Evolutionary conservation across 2,113 vertebrate species (phyloP).

Genomic region (Neotoma lepida): DNA sequence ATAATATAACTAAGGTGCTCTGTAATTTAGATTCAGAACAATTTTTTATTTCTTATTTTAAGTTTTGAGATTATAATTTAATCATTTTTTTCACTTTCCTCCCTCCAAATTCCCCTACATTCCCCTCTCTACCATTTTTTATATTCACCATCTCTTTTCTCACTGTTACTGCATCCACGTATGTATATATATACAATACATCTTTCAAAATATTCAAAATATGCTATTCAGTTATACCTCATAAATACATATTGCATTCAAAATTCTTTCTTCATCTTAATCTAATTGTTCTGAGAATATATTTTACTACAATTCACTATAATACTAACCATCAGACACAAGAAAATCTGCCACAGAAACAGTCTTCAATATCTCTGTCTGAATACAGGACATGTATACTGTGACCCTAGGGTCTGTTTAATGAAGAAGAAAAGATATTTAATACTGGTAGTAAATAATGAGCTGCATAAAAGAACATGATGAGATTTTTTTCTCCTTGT

Average conservation of each 20-base stretch:
- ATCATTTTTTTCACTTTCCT: not conserved
- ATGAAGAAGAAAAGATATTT: not conserved
- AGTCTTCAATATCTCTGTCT: not conserved
- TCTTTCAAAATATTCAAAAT: not conserved
- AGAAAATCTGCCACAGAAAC: not conserved
- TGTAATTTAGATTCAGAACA: not conserved
- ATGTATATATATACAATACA: not conserved
- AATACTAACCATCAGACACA: not conserved
- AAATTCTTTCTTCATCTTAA: not conserved
- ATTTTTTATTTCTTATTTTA: not conserved
- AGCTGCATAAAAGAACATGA: not conserved
- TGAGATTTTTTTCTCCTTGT: slow-evolving; percentile 24
- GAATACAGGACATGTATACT: not conserved
- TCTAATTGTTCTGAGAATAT: not conserved
- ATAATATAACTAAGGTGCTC: not conserved
- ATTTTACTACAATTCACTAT: not conserved
- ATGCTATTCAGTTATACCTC: not conserved
- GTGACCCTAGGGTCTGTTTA: not conserved
- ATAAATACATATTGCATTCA: not conserved
- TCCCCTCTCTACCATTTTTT: not conserved
- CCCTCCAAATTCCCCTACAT: not conserved
- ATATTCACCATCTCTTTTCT: not conserved
- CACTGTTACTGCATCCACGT: not conserved
- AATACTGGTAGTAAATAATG: not conserved
- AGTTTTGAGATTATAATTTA: not conserved